Conservation (phyloP, 2,888 invertebrate species). For the Zaprionus bogoriensis region DNA sequence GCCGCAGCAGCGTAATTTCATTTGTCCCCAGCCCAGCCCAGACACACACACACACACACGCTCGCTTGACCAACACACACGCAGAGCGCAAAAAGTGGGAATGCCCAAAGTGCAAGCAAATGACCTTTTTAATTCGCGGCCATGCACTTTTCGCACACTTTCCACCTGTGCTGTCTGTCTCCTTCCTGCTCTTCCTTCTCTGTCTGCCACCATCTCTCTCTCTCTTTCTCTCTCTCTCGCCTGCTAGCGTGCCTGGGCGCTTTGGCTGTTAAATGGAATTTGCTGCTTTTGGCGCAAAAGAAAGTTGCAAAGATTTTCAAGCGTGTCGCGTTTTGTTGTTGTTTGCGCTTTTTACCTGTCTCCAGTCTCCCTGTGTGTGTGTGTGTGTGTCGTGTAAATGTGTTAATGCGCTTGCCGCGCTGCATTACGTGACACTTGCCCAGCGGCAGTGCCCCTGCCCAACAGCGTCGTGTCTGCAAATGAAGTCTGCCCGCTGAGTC, state of each 20-base stretch:
- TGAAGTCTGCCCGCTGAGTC: slow-evolving; percentile 57
- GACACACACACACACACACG: slow-evolving; percentile 3
- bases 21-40: slow-evolving; percentile 6
- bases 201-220: neutral
- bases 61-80: neutral
- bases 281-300: slow-evolving; percentile 74
- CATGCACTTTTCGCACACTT: slow-evolving; percentile 64
- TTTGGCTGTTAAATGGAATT: slow-evolving; percentile 73
- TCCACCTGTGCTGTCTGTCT: slow-evolving; percentile 11
- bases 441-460: slow-evolving; percentile 8
- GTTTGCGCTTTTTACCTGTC: slow-evolving; percentile 16
- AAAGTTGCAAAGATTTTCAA: slow-evolving; percentile 76
- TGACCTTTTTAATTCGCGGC: slow-evolving; percentile 79
- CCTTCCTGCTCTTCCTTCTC: neutral
- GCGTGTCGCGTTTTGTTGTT: slow-evolving; percentile 55
- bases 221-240: neutral
- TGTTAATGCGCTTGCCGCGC: slow-evolving; percentile 67
- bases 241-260: slow-evolving; percentile 24
- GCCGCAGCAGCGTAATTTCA: slow-evolving; percentile 59
- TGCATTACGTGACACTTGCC: slow-evolving; percentile 65
- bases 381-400: slow-evolving; percentile 44
- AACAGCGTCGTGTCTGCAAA: slow-evolving; percentile 42
- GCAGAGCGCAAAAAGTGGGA: slow-evolving; percentile 9
- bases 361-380: slow-evolving; percentile 7
- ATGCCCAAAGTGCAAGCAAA: slow-evolving; percentile 71